These are phyloP conservation scores for Heliconius ethilla DNA, from an alignment of 2,888 invertebrate genomes.

Conservation along the genomic window DNA sequence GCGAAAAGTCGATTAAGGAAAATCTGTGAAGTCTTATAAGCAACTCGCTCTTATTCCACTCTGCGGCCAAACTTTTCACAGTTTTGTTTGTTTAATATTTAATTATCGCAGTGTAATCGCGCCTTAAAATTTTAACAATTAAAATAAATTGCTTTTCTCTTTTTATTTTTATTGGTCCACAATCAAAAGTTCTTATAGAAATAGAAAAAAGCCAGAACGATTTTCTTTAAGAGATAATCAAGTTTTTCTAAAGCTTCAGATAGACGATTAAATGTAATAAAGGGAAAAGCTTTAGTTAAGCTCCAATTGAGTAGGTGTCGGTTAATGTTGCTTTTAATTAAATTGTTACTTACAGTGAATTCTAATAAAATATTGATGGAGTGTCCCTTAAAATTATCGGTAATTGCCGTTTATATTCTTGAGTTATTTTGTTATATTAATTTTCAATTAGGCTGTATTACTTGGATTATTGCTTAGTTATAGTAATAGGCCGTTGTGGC, in stretches of 20 bases:
- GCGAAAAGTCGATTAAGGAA: conserved; percentile 30
- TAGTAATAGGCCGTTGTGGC: no score
- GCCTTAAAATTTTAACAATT: not conserved
- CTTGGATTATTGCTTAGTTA: not conserved
- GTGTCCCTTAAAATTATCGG: not conserved
- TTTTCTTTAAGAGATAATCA: conserved; percentile 7
- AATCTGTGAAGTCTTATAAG: conserved; percentile 32
- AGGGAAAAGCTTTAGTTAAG: conserved; percentile 20
- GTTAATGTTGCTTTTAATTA: conserved; percentile 17
- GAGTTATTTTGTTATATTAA: not conserved
- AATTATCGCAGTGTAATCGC: conserved; percentile 5
- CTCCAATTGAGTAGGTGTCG: conserved; percentile 20
- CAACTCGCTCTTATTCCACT: conserved; percentile 26
- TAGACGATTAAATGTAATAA: conserved; percentile 24
- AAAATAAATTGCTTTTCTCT: not conserved
- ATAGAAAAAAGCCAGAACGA: not conserved
- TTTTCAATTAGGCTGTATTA: not conserved
- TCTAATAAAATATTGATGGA: conserved; percentile 10
- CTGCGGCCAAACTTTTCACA: conserved; percentile 7
- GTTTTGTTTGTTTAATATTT: conserved; percentile 14
- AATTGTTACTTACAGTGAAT: conserved; percentile 19
- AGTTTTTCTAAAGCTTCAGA: conserved; percentile 26
- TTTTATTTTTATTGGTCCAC: not conserved
- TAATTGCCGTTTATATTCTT: not conserved
- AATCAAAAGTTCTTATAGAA: conserved; percentile 7